A percentile compares a stretch with the other conserved stretches of the same genome.
phyloP scores from a whole-genome alignment of 2,888 invertebrate species.

The Sphaerophoria rueppellii region DNA sequence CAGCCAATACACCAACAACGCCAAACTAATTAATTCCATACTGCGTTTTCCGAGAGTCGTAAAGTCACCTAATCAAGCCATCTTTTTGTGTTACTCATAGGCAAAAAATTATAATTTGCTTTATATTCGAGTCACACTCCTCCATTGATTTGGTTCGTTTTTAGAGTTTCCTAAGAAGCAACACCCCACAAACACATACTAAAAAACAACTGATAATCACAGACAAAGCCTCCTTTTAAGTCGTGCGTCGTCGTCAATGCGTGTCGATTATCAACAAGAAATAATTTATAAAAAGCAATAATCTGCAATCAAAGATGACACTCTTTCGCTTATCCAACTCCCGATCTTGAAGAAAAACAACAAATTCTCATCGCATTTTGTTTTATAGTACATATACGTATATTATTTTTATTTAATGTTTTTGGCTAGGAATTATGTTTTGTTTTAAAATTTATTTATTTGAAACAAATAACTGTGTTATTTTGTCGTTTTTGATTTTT shows the following conservation, averaged over 20 bases:
- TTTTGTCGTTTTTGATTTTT: constrained; percentile 62
- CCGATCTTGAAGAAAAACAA: constrained; percentile 9
- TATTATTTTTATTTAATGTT: constrained; percentile 71
- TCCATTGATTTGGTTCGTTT: neutral
- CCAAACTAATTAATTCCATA: constrained; percentile 18
- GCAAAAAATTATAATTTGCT: constrained; percentile 15
- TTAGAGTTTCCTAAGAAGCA: neutral
- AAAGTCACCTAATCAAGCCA: constrained; percentile 5
- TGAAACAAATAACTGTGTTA: constrained; percentile 81
- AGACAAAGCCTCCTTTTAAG: neutral
- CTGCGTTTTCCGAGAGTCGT: constrained; percentile 19
- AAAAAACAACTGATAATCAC: neutral
- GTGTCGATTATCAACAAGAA: neutral
- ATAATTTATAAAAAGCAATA: too few relatives aligned
- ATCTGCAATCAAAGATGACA: neutral
- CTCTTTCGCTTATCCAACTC: neutral
- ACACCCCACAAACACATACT: neutral
- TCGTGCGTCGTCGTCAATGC: neutral
- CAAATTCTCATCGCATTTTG: constrained; percentile 13
- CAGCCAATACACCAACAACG: too few relatives aligned
- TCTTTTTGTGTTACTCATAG: constrained; percentile 3
- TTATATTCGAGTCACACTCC: constrained; percentile 19
- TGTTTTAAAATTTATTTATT: too few relatives aligned
- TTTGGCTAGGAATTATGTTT: constrained; percentile 76
- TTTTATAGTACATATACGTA: constrained; percentile 58